Base-by-base conservation (phyloP, 2,113 vertebrate genomes). In the Actenoides lindsayi region DNA sequence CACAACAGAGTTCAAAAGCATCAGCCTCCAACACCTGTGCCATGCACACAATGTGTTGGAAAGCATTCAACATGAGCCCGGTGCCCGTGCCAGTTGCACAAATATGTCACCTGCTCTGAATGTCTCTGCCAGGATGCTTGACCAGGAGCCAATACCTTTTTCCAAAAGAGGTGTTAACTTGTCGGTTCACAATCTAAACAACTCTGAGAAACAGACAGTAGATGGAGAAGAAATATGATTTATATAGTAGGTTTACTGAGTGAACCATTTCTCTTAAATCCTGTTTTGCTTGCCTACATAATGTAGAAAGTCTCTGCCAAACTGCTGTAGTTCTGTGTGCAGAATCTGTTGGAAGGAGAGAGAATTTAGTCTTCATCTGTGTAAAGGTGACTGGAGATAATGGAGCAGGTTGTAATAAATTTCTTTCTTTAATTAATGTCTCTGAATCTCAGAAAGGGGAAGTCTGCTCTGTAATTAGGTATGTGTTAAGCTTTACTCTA, bases 371-470 rank as follows among this genome's bases (percentile, higher is more conserved):
- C 74, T 89, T 94, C 80, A 69, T 87, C 83, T 65, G 44, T 91
- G 83, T 91, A 96, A 96, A 95, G 92, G 94, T 97, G 95, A 96
- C 90, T 96, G 80, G 91, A 96, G 89, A 97, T 96, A 96, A 97
- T 96, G 89, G 69, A 97, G 88, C 86, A 73, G 90, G 53, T 94
- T 93, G 81, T 85, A 97, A 96, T 94, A 96, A 95, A 95, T 96
- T 96, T 87, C 73, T 89, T 90, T 89, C 87, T 93, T 92, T 96
- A 97, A 96, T 97, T 94, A 97, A 96, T 86, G 89, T 30, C 86
- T 92, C 83, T 6, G 48, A 89, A 75, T 76, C 65, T 75, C 83
- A 79, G 94, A 94, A 94, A 84, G 74, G 48, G 46, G 86, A 95
- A 92, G 74, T 73, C 83, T 97, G 77, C 62, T 93, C 73, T 76